Evolutionary conservation across 2,797 vertebrate species (phyloP).

Genomic region (Gouania willdenowi): DNA sequence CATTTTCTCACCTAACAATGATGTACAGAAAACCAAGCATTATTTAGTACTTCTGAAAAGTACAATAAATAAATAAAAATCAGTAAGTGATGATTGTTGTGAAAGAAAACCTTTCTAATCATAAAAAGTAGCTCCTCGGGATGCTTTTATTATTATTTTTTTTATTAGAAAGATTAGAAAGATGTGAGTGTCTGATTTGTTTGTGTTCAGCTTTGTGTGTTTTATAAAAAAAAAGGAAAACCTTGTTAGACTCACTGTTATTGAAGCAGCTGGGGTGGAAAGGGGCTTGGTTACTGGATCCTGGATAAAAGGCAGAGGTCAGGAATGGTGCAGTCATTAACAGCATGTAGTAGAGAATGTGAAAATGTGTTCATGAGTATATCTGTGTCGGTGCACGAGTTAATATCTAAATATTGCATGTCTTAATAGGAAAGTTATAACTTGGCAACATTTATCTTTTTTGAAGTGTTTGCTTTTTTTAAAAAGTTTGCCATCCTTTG

Average conservation of each 20-base stretch:
- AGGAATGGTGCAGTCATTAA: slow-evolving; percentile 38
- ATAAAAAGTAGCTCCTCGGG: background rate
- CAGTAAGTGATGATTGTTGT: slow-evolving; percentile 16
- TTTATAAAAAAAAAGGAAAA: slow-evolving; percentile 10
- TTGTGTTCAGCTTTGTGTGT: slow-evolving; percentile 10
- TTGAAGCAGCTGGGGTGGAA: slow-evolving; percentile 35
- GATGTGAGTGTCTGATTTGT: slow-evolving; percentile 12
- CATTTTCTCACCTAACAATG: slow-evolving; percentile 4
- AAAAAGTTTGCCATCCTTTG: slow-evolving; percentile 3
- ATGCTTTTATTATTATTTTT: too few relatives aligned
- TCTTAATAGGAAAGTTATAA: slow-evolving; percentile 9
- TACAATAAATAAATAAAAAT: slow-evolving; percentile 21
- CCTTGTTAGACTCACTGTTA: slow-evolving; percentile 35
- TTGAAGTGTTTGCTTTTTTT: background rate
- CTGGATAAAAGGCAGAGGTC: slow-evolving; percentile 58
- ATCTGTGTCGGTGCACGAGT: background rate
- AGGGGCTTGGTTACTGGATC: slow-evolving; percentile 41
- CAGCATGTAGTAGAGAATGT: slow-evolving; percentile 38
- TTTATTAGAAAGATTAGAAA: slow-evolving; percentile 11
- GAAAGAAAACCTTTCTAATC: background rate
- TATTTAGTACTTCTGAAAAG: slow-evolving; percentile 11
- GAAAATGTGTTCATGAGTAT: slow-evolving; percentile 3
- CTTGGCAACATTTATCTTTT: background rate
- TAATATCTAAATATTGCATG: slow-evolving; percentile 10
- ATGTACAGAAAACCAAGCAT: background rate